Conservation (phyloP, 2,797 vertebrate species). For the Ctenopoma multispine region DNA sequence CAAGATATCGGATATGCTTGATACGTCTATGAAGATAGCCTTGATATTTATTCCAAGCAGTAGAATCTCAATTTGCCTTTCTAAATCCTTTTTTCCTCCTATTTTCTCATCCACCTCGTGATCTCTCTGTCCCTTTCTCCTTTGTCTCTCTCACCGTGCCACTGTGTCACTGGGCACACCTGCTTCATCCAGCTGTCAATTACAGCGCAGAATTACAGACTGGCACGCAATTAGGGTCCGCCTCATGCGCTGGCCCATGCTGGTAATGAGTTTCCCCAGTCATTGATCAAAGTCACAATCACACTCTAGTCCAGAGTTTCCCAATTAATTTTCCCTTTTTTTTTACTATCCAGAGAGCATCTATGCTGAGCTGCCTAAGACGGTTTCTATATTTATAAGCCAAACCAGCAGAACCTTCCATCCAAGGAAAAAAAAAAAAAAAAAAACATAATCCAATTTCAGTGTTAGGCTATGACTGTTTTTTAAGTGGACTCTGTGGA, state of each 20-base stretch:
- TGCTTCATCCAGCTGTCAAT: constrained; percentile 86
- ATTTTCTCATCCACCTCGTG: constrained; percentile 43
- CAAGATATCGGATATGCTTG: background rate
- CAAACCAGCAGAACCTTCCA: constrained; percentile 29
- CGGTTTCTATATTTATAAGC: constrained; percentile 51
- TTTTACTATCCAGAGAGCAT: constrained; percentile 51
- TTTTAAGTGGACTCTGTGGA: constrained; percentile 19
- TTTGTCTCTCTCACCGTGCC: constrained; percentile 55
- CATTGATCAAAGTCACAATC: constrained; percentile 88
- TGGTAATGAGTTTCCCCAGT: constrained; percentile 85
- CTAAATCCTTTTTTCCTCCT: constrained; percentile 22
- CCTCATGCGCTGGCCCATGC: constrained; percentile 73
- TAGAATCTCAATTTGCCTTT: constrained; percentile 16
- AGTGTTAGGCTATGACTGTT: constrained; percentile 16
- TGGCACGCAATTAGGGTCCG: constrained; percentile 80
- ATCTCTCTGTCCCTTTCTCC: constrained; percentile 61
- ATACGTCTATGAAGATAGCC: background rate
- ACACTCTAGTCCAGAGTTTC: constrained; percentile 74
- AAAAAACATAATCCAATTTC: constrained; percentile 16
- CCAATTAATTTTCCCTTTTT: constrained; percentile 75
- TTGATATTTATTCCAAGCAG: constrained; percentile 14
- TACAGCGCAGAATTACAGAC: constrained; percentile 78
- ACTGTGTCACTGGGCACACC: constrained; percentile 80
- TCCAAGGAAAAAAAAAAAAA: background rate
- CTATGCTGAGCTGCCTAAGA: constrained; percentile 51